Percentiles rank a stretch among this genome's conserved stretches.
Conservation (phyloP, 2,888 invertebrate genomes). For the Hypselothyrea guttata region DNA sequence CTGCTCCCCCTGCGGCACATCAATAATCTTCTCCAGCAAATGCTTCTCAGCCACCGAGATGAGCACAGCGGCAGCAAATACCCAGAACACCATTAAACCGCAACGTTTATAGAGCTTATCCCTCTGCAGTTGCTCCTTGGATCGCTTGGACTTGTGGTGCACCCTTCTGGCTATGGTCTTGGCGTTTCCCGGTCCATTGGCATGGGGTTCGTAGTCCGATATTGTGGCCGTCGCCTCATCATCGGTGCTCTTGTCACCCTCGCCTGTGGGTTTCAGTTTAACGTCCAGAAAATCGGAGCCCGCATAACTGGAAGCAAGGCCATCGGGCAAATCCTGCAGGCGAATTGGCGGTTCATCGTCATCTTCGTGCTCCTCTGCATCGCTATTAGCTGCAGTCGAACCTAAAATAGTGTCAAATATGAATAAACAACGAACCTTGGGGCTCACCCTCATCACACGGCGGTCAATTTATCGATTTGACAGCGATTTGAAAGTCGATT, state of each 20-base stretch:
- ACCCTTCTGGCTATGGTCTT: slow-evolving; percentile 53
- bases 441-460: slow-evolving; percentile 15
- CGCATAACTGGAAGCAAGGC: slow-evolving; percentile 49
- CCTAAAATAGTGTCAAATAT: slow-evolving; percentile 57
- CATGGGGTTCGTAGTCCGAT: slow-evolving; percentile 69
- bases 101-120: slow-evolving; percentile 69
- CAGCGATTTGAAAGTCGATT: slow-evolving; percentile 29
- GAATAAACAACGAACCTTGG: slow-evolving; percentile 25
- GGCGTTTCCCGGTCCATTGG: slow-evolving; percentile 56
- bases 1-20: slow-evolving; percentile 71
- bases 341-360: slow-evolving; percentile 30
- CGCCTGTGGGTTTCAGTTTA: slow-evolving; percentile 29
- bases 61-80: slow-evolving; percentile 73
- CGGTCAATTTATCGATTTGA: slow-evolving; percentile 45
- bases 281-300: slow-evolving; percentile 66
- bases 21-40: slow-evolving; percentile 77
- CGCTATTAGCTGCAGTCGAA: slow-evolving; percentile 57
- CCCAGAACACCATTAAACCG: slow-evolving; percentile 78
- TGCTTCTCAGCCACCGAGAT: slow-evolving; percentile 79
- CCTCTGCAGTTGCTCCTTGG: slow-evolving; percentile 60
- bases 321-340: slow-evolving; percentile 31
- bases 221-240: slow-evolving; percentile 74
- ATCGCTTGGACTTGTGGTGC: slow-evolving; percentile 67
- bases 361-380: slow-evolving; percentile 52
- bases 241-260: slow-evolving; percentile 65